Conservation (phyloP, 92 coral and sea anemone genomes). For the Desmophyllum pertusum region DNA sequence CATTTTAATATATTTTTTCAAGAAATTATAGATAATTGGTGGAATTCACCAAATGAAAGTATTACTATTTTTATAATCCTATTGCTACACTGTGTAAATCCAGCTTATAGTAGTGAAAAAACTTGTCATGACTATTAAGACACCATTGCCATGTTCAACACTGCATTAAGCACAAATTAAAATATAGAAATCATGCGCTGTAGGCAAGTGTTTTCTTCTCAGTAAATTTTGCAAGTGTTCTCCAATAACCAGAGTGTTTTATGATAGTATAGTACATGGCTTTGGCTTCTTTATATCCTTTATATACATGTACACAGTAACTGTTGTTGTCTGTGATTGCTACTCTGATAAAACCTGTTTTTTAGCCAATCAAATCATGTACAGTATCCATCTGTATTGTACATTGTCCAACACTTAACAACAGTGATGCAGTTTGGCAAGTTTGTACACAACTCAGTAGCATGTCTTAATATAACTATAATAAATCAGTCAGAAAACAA, state of each 20-base stretch:
- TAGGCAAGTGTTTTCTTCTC: no score
- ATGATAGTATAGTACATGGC: no score
- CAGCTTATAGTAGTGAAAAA: not conserved
- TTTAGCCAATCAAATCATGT: not conserved
- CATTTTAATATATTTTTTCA: slow-evolving; percentile 7
- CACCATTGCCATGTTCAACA: not conserved
- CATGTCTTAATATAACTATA: not conserved
- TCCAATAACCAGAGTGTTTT: no score
- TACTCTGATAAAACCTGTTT: not conserved
- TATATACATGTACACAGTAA: no score
- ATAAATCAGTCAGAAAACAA: not conserved
- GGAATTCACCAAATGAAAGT: not conserved
- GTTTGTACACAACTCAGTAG: not conserved
- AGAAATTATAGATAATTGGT: not conserved
- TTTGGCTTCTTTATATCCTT: no score
- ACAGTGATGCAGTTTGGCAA: not conserved
- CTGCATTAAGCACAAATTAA: no score
- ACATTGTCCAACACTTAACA: not conserved
- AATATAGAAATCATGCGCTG: no score
- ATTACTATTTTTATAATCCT: not conserved
- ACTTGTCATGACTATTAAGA: not conserved
- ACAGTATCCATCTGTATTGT: not conserved
- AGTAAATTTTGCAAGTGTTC: no score
- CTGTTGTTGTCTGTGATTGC: no score
- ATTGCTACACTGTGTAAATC: not conserved